These are phyloP conservation scores for Acrossocheilus wenchowensis DNA, from an alignment of 2,797 vertebrate species.

Conservation along the genomic window DNA sequence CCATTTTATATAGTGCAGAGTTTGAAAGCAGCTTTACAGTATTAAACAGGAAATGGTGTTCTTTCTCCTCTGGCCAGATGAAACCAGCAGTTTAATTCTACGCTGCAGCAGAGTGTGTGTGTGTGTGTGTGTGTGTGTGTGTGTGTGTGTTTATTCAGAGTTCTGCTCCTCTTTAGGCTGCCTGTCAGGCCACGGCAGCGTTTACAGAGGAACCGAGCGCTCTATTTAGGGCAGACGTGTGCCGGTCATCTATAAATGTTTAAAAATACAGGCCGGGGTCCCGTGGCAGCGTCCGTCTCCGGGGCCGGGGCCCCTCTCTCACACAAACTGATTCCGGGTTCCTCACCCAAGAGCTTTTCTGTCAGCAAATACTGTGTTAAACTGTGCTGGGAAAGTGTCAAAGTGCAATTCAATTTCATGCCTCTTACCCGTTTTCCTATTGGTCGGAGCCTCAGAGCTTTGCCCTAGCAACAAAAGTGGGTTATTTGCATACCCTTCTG, in stretches of 20 bases:
- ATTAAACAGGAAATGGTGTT: neutral
- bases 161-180: neutral
- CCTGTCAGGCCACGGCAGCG: neutral
- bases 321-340: conserved; percentile 62
- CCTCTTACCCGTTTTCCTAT: conserved; percentile 99
- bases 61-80: neutral
- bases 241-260: conserved; percentile 57
- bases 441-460: conserved; percentile 91
- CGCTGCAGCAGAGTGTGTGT: neutral
- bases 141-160: neutral
- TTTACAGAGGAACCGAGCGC: conserved; percentile 23
- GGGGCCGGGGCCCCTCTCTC: conserved; percentile 61
- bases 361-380: conserved; percentile 69
- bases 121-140: conserved; percentile 18
- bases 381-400: conserved; percentile 87
- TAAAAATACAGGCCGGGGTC: conserved; percentile 61
- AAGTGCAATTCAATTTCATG: conserved; percentile 98
- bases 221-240: conserved; percentile 54
- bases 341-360: conserved; percentile 65
- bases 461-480: conserved; percentile 98
- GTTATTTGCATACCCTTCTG: conserved; percentile 94
- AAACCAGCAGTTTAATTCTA: neutral
- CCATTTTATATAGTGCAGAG: too few species aligned
- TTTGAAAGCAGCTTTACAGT: neutral
- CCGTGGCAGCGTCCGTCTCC: conserved; percentile 56